Percentiles rank a stretch among this genome's conserved stretches.
Evolutionary conservation across 2,888 invertebrate genomes (phyloP).

Genomic region (Sinhomidia bicolor): DNA sequence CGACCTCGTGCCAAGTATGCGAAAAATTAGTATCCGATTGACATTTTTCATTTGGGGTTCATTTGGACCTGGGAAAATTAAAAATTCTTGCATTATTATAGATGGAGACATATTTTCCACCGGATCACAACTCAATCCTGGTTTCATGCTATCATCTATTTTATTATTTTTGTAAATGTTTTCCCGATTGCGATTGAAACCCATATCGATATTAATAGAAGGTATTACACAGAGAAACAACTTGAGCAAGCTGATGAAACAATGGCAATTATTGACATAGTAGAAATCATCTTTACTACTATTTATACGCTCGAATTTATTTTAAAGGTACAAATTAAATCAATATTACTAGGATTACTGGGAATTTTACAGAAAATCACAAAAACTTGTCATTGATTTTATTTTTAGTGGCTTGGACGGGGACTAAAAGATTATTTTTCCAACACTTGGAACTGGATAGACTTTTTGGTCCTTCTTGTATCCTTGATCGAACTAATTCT

Average conservation of each 20-base stretch:
- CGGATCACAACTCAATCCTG: conserved; percentile 80
- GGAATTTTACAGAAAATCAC: not conserved
- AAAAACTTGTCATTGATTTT: not conserved
- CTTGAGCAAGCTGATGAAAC: not conserved
- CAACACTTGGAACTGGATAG: conserved; percentile 85
- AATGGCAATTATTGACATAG: conserved; percentile 63
- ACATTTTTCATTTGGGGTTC: too few relatives aligned
- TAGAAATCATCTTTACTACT: conserved; percentile 61
- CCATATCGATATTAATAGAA: conserved; percentile 80
- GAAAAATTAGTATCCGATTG: not conserved
- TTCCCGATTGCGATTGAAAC: conserved; percentile 81
- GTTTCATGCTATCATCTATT: conserved; percentile 82
- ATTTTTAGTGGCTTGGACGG: conserved; percentile 75
- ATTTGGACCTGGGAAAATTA: too few relatives aligned
- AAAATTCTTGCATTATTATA: too few relatives aligned
- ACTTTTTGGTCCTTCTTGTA: conserved; percentile 84
- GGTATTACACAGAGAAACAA: not conserved
- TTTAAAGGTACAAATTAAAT: conserved; percentile 68
- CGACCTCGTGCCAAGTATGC: conserved; percentile 80
- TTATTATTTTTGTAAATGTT: conserved; percentile 78
- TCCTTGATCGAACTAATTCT: conserved; percentile 83
- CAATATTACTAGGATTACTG: not conserved
- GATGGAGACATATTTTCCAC: conserved; percentile 70
- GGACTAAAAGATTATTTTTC: conserved; percentile 82
- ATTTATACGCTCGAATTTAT: conserved; percentile 76